These are phyloP conservation scores for Charina bottae DNA, from an alignment of 2,113 vertebrate species.

Conservation along the genomic window DNA sequence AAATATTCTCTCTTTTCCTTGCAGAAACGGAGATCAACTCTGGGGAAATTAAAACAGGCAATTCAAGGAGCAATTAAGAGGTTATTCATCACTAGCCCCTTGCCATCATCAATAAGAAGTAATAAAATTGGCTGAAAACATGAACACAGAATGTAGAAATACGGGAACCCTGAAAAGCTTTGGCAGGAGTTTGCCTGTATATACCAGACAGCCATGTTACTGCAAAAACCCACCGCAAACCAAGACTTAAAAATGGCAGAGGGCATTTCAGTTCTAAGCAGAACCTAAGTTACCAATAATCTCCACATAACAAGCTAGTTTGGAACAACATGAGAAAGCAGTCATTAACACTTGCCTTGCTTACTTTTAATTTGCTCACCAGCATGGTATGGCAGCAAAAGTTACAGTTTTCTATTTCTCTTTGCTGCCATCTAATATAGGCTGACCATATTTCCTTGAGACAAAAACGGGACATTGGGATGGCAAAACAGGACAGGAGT, in stretches of 20 bases:
- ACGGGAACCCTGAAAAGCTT: background rate
- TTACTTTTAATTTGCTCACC: conserved; percentile 1
- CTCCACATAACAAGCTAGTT: no score
- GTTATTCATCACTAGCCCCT: background rate
- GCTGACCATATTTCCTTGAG: no score
- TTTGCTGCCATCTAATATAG: background rate
- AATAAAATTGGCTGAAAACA: background rate
- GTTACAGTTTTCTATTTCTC: background rate
- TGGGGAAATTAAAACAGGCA: background rate
- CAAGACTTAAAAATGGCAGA: background rate
- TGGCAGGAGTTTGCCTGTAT: background rate
- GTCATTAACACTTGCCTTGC: background rate
- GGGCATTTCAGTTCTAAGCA: background rate
- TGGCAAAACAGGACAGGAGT: no score
- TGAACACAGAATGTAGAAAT: background rate
- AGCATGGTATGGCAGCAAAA: background rate
- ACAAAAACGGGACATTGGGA: no score
- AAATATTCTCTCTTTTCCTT: background rate
- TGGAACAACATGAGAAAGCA: background rate
- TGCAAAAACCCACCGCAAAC: background rate
- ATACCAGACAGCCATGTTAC: background rate
- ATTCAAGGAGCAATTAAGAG: background rate
- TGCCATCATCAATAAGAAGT: background rate
- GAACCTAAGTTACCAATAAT: background rate
- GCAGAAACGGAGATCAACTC: background rate